phyloP scores from a whole-genome alignment of 2,113 vertebrate species.

The Anarrhichthys ocellatus region DNA sequence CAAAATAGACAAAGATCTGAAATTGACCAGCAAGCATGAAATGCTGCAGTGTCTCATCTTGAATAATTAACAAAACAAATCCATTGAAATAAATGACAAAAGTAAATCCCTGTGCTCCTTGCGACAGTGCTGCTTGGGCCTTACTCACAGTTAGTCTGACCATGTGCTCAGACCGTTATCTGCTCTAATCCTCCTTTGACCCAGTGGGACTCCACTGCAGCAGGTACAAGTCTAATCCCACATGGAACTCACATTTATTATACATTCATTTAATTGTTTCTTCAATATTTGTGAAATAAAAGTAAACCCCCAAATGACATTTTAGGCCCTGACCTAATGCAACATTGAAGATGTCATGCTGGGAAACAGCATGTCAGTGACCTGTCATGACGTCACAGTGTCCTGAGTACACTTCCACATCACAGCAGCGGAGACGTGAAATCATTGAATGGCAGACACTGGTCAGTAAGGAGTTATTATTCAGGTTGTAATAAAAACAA shows the following conservation, averaged over 20 bases:
- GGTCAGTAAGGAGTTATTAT: neutral
- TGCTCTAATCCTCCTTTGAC: slow-evolving; percentile 70
- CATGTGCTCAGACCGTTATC: slow-evolving; percentile 56
- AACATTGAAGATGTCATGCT: too few species aligned
- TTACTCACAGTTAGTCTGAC: neutral
- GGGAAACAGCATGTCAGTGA: too few species aligned
- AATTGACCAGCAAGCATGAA: too few species aligned
- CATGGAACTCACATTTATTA: neutral
- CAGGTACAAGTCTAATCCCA: neutral
- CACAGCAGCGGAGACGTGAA: too few species aligned
- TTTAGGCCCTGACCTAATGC: too few species aligned
- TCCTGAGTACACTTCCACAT: too few species aligned
- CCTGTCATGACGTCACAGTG: too few species aligned
- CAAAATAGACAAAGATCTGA: too few species aligned
- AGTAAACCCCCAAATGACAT: neutral
- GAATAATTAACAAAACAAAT: neutral
- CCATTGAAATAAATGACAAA: neutral
- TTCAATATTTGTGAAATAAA: neutral
- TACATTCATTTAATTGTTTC: accelerated
- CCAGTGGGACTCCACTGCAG: slow-evolving; percentile 22
- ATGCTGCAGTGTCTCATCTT: too few species aligned
- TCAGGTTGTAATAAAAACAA: neutral
- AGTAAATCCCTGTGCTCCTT: too few species aligned
- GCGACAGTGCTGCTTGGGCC: neutral
- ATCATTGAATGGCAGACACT: neutral